Evolutionary conservation across 2,113 vertebrate species (phyloP).

Genomic region (Ammodytes dubius): DNA sequence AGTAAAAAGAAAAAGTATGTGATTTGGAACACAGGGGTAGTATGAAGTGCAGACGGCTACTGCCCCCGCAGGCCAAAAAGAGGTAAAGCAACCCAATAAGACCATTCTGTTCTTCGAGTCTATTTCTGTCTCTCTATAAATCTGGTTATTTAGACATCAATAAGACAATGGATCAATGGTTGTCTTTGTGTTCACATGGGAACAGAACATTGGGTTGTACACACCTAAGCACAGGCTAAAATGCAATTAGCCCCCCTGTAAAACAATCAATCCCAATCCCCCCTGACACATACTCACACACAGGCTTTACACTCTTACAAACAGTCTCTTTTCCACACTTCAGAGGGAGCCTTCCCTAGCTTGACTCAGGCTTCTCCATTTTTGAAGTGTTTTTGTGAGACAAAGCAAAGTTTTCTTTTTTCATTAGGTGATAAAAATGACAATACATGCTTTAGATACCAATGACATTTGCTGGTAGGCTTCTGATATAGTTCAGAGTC

Average conservation of each 20-base stretch:
- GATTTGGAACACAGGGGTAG: no score
- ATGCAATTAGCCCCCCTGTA: conserved; percentile 37
- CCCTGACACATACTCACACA: conserved; percentile 25
- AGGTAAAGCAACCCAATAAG: conserved; percentile 5
- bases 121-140: background rate
- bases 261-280: conserved; percentile 9
- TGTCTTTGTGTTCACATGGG: conserved; percentile 27
- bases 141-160: conserved; percentile 20
- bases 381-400: background rate
- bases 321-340: conserved; percentile 2
- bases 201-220: conserved; percentile 65
- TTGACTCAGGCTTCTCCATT: background rate
- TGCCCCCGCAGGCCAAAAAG: conserved; percentile 39
- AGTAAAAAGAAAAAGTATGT: no score
- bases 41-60: conserved; percentile 30
- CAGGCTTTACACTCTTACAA: background rate
- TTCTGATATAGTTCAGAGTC: conserved; percentile 4
- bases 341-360: background rate
- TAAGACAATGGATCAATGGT: conserved; percentile 27
- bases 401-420: background rate
- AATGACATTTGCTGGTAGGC: background rate
- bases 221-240: conserved; percentile 26
- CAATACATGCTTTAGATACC: background rate
- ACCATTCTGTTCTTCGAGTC: background rate
- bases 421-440: background rate